Percentiles rank a stretch among this genome's conserved stretches.
These are phyloP conservation scores for Anas platyrhynchos DNA, from an alignment of 2,113 vertebrate genomes.

Conservation along the genomic window DNA sequence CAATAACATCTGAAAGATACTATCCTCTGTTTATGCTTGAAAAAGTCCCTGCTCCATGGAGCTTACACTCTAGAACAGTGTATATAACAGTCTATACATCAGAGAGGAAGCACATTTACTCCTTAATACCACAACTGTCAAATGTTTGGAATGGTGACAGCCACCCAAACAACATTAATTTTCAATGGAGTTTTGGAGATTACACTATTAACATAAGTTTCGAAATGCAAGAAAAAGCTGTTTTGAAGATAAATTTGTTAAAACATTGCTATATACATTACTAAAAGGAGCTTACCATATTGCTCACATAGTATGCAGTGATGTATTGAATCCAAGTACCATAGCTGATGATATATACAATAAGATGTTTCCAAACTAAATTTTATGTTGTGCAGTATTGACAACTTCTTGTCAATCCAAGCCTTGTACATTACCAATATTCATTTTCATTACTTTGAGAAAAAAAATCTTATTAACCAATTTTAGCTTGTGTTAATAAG, in stretches of 20 bases:
- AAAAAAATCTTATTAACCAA: not conserved
- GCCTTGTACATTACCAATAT: not conserved
- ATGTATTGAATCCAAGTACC: not conserved
- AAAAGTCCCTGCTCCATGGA: constrained; percentile 30
- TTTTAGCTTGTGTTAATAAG: not conserved
- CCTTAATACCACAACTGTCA: not conserved
- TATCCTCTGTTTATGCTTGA: not conserved
- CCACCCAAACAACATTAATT: not conserved
- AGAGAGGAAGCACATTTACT: not conserved
- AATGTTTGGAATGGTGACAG: not conserved
- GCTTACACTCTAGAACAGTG: constrained; percentile 50
- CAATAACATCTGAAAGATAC: not conserved
- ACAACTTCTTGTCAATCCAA: not conserved
- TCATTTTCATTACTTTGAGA: not conserved
- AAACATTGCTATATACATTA: not conserved
- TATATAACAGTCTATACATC: not conserved
- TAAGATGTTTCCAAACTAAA: not conserved
- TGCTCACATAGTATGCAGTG: not conserved
- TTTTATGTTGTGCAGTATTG: not conserved
- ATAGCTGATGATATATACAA: not conserved
- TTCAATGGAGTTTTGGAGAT: not conserved
- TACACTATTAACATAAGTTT: not conserved
- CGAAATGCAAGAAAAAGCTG: not conserved
- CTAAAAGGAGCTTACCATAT: not conserved
- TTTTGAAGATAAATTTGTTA: not conserved